Percentiles rank a stretch among this genome's conserved stretches.
These are phyloP conservation scores for Oreohelix idahoensis DNA, from an alignment of 1,140 invertebrate genomes.

Conservation along the genomic window DNA sequence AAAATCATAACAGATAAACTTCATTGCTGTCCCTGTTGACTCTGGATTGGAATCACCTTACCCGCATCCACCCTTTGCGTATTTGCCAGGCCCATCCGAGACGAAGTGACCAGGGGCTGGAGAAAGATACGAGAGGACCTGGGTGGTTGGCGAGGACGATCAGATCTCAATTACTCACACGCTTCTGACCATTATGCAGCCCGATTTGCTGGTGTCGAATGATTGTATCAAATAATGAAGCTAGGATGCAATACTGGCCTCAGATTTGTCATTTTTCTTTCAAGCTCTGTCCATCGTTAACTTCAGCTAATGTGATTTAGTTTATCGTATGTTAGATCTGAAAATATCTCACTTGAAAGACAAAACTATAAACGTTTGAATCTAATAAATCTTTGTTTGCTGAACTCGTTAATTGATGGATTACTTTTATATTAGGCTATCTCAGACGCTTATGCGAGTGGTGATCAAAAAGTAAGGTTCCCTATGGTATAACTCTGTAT, in stretches of 20 bases:
- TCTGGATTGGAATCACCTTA: not conserved
- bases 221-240: slow-evolving; percentile 11
- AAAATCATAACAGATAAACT: slow-evolving; percentile 35
- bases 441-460: too few species aligned
- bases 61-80: not conserved
- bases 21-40: slow-evolving; percentile 14
- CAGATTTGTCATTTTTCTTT: too few species aligned
- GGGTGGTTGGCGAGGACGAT: not conserved
- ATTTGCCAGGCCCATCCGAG: not conserved
- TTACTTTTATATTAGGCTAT: too few species aligned
- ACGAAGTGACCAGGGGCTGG: not conserved
- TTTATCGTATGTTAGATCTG: too few species aligned
- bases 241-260: not conserved
- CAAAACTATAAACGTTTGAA: too few species aligned
- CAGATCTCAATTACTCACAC: not conserved
- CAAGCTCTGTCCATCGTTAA: too few species aligned
- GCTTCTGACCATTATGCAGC: not conserved
- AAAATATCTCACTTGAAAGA: too few species aligned
- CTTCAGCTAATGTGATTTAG: too few species aligned
- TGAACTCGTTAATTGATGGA: too few species aligned
- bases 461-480: too few species aligned
- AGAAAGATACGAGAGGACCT: not conserved
- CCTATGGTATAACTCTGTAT: too few species aligned
- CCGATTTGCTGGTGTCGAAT: not conserved
- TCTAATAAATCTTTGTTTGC: too few species aligned